Evolutionary conservation across 2,888 invertebrate genomes (phyloP).

Genomic region (Chironomus tentans): DNA sequence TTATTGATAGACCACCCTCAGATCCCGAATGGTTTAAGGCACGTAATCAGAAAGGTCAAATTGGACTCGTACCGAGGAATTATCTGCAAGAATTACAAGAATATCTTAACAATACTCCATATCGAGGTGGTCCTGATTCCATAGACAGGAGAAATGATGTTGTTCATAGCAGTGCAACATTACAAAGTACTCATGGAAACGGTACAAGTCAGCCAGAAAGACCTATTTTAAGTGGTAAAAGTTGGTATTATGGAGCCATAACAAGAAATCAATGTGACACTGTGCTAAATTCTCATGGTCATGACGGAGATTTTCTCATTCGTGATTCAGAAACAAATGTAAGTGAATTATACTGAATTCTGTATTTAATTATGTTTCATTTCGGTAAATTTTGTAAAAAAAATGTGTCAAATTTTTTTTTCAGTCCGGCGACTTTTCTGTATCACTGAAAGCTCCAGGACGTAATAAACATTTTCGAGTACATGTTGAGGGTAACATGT

Average conservation of each 20-base stretch:
- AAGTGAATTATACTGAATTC: too few relatives aligned
- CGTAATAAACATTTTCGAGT: slow-evolving; percentile 99
- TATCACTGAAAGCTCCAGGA: slow-evolving; percentile 93
- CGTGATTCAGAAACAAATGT: slow-evolving; percentile 99
- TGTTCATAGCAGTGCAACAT: slow-evolving; percentile 29
- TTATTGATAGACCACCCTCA: slow-evolving; percentile 88
- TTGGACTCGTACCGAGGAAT: slow-evolving; percentile 92
- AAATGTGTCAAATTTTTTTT: slow-evolving; percentile 8
- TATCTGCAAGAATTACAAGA: slow-evolving; percentile 87
- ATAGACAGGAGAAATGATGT: slow-evolving; percentile 44
- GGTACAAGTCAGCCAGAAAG: slow-evolving; percentile 45
- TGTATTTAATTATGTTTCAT: background rate
- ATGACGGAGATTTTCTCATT: slow-evolving; percentile 97
- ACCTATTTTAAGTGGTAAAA: slow-evolving; percentile 67
- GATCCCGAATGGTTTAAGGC: slow-evolving; percentile 99
- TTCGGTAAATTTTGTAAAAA: slow-evolving; percentile 5
- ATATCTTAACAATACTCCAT: slow-evolving; percentile 70
- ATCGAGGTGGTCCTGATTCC: slow-evolving; percentile 52
- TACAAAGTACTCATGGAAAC: slow-evolving; percentile 29
- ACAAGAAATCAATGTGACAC: slow-evolving; percentile 94
- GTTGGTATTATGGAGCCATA: slow-evolving; percentile 97
- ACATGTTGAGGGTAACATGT: slow-evolving; percentile 84
- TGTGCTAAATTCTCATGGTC: slow-evolving; percentile 87
- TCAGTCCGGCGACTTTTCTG: slow-evolving; percentile 96
- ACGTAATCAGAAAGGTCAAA: slow-evolving; percentile 81